These are phyloP conservation scores for Condylura cristata DNA, from an alignment of 2,113 vertebrate species.

Conservation along the genomic window DNA sequence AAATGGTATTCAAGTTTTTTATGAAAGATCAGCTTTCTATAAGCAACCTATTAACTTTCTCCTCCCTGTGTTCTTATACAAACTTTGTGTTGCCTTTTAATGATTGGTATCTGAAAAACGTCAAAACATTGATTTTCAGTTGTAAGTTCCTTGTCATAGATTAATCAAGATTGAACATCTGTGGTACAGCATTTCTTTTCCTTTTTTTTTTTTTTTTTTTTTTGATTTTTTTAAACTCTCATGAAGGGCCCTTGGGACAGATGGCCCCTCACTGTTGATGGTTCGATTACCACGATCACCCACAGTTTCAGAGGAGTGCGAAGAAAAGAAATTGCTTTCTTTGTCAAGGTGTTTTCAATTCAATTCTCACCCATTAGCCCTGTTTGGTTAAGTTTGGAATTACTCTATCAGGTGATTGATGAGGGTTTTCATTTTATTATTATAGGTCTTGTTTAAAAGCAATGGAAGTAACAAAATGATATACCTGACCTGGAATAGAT, in stretches of 20 bases:
- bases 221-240: conserved; percentile 85
- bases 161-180: conserved; percentile 77
- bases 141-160: conserved; percentile 81
- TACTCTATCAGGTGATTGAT: conserved; percentile 89
- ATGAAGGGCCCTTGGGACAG: conserved; percentile 88
- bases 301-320: conserved; percentile 90
- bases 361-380: conserved; percentile 98
- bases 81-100: conserved; percentile 88
- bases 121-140: conserved; percentile 91
- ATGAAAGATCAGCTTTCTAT: conserved; percentile 65
- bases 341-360: conserved; percentile 97
- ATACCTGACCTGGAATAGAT: neutral
- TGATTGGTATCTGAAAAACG: conserved; percentile 88
- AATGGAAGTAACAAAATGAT: conserved; percentile 55
- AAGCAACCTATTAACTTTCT: conserved; percentile 82
- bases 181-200: conserved; percentile 75
- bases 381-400: conserved; percentile 90
- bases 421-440: conserved; percentile 85
- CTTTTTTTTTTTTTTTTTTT: conserved; percentile 84
- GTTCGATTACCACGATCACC: conserved; percentile 87
- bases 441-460: conserved; percentile 78
- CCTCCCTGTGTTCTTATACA: conserved; percentile 74
- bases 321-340: conserved; percentile 94
- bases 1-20: conserved; percentile 57
- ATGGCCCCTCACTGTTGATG: conserved; percentile 85